phyloP scores from a whole-genome alignment of 1,140 invertebrate species.

The Metaphire vulgaris region DNA sequence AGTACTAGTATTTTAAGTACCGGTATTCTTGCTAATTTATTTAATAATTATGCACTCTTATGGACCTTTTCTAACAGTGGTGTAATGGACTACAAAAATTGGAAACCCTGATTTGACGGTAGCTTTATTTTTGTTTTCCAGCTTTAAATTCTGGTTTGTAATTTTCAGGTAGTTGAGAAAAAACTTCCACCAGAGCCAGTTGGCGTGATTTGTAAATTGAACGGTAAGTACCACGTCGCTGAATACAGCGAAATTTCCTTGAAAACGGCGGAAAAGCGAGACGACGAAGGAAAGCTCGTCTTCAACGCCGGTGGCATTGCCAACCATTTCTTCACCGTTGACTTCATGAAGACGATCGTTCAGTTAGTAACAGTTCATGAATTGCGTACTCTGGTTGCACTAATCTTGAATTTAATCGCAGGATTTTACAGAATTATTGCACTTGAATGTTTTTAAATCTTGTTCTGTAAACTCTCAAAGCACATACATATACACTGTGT shows the following conservation, averaged over 20 bases:
- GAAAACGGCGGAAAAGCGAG: slow-evolving; percentile 72
- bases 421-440: too few species aligned
- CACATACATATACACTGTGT: too few species aligned
- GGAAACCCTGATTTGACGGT: too few species aligned
- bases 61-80: too few species aligned
- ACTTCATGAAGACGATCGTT: slow-evolving; percentile 66
- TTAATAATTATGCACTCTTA: too few species aligned
- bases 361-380: slow-evolving; percentile 47
- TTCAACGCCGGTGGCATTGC: slow-evolving; percentile 96
- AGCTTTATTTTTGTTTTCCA: background rate
- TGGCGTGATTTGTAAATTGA: slow-evolving; percentile 85
- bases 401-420: too few species aligned
- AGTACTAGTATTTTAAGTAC: too few species aligned
- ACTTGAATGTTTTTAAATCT: too few species aligned
- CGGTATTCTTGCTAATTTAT: too few species aligned
- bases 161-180: slow-evolving; percentile 77
- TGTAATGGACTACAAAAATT: too few species aligned
- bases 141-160: background rate
- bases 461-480: too few species aligned
- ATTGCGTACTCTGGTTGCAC: too few species aligned
- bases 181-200: slow-evolving; percentile 82
- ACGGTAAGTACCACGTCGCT: slow-evolving; percentile 77
- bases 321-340: slow-evolving; percentile 90
- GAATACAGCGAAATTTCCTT: slow-evolving; percentile 95
- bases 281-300: slow-evolving; percentile 69